These are phyloP conservation scores for Anser cygnoides DNA, from an alignment of 2,113 vertebrate genomes.

Conservation along the genomic window DNA sequence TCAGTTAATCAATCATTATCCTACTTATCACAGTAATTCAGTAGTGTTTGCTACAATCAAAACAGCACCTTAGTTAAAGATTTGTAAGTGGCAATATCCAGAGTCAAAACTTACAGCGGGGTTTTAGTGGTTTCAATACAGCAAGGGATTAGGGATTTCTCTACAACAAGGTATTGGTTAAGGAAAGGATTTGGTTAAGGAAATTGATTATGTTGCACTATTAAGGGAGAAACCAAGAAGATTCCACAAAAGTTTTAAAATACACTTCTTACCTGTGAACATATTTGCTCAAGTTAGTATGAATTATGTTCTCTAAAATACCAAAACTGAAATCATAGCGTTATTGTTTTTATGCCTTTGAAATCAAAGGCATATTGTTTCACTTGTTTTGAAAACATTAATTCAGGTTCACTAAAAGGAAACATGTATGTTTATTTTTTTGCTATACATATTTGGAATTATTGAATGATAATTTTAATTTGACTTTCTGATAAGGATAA, in stretches of 20 bases:
- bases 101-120: no score
- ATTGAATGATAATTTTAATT: constrained; percentile 23
- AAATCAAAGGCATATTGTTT: not conserved
- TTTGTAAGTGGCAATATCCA: no score
- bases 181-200: no score
- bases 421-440: not conserved
- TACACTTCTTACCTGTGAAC: not conserved
- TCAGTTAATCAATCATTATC: no score
- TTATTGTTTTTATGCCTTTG: not conserved
- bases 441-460: constrained; percentile 26
- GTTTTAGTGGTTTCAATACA: no score
- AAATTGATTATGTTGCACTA: not conserved
- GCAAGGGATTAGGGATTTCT: no score
- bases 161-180: no score
- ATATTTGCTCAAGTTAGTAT: not conserved
- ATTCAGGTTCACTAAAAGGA: not conserved
- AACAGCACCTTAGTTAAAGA: no score
- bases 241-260: not conserved
- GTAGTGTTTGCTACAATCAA: no score
- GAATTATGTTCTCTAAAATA: not conserved
- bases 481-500: constrained; percentile 48
- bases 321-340: not conserved
- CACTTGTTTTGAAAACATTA: constrained; percentile 13
- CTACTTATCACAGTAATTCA: no score
- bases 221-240: not conserved